These are phyloP conservation scores for Megaustenia siamemsis DNA, from an alignment of 2,888 invertebrate genomes.

Conservation along the genomic window DNA sequence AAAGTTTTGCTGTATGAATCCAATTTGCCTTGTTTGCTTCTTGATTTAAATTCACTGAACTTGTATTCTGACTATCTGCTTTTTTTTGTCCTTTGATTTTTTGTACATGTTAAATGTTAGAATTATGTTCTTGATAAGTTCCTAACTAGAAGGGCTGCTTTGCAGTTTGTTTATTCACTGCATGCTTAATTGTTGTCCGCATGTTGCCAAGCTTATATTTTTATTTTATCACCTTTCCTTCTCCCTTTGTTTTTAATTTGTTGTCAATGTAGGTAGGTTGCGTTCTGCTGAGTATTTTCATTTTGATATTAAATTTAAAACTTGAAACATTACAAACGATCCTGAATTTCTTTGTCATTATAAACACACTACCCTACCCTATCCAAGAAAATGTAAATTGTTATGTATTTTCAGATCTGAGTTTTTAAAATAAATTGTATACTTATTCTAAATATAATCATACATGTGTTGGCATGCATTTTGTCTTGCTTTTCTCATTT, in stretches of 20 bases:
- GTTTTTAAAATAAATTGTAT: too few species aligned
- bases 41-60: not conserved
- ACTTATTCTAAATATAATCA: too few species aligned
- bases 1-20: not conserved
- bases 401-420: too few species aligned
- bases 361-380: too few species aligned
- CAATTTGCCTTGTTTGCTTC: not conserved
- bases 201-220: slow-evolving; percentile 11
- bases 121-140: not conserved
- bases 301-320: too few species aligned
- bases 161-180: not conserved
- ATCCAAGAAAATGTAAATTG: too few species aligned
- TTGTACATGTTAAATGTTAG: not conserved
- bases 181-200: slow-evolving; percentile 46
- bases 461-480: not conserved
- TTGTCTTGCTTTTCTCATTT: not conserved
- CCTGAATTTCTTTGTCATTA: too few species aligned
- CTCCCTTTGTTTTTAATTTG: too few species aligned
- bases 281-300: too few species aligned
- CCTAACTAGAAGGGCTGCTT: not conserved
- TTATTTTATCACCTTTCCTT: not conserved
- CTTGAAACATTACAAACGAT: too few species aligned
- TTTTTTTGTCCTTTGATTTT: not conserved
- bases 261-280: too few species aligned
- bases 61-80: not conserved